phyloP scores from a whole-genome alignment of 2,797 vertebrate genomes.

The Dromococcyx pavoninus region DNA sequence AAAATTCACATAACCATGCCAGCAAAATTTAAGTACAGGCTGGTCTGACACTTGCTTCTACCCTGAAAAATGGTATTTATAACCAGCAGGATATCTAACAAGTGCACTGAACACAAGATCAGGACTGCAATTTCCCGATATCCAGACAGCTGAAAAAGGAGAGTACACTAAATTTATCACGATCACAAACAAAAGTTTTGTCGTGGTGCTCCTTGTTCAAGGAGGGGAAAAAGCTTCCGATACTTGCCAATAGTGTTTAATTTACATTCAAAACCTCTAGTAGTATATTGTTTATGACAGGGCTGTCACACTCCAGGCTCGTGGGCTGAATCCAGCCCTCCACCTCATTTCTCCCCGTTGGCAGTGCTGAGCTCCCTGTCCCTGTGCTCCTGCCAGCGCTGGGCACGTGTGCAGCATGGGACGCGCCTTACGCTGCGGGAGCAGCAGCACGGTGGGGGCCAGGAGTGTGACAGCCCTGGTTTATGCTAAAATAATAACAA shows the following conservation, averaged over 20 bases:
- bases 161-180: neutral
- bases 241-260: neutral
- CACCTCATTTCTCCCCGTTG: too few species aligned
- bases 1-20: neutral
- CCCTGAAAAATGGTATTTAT: neutral
- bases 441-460: too few species aligned
- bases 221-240: accelerated
- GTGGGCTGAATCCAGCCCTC: too few species aligned
- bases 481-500: neutral
- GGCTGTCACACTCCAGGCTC: too few species aligned
- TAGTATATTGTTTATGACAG: neutral
- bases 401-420: too few species aligned
- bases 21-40: neutral
- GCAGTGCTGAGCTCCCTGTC: too few species aligned
- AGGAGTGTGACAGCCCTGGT: too few species aligned
- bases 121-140: neutral
- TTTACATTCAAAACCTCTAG: neutral
- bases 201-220: neutral
- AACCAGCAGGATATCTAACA: neutral
- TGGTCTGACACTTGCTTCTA: neutral
- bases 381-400: too few species aligned
- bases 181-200: neutral
- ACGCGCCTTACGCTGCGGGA: too few species aligned
- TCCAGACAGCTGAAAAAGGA: neutral
- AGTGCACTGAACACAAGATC: neutral